phyloP scores from a whole-genome alignment of 2,888 invertebrate species.

The Parthenolecanium corni region DNA sequence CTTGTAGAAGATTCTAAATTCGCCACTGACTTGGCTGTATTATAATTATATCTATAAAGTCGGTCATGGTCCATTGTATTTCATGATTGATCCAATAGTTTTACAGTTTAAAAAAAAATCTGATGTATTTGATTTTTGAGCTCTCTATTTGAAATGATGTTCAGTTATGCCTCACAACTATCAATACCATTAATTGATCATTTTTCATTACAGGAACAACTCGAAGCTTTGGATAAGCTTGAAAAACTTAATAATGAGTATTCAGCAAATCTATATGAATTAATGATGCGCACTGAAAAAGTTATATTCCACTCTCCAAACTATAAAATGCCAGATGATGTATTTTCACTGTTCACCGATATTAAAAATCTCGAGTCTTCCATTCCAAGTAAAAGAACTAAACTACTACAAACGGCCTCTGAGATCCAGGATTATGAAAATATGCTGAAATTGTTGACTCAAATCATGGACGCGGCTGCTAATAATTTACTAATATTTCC shows the following conservation, averaged over 20 bases:
- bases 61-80: not conserved
- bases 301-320: not conserved
- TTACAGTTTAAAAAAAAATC: not conserved
- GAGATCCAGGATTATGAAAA: conserved; percentile 79
- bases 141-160: no score
- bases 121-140: not conserved
- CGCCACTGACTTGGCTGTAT: no score
- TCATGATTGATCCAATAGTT: not conserved
- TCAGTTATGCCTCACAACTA: no score
- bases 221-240: conserved; percentile 4
- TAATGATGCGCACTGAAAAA: conserved; percentile 15
- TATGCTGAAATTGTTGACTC: conserved; percentile 72
- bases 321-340: conserved; percentile 13
- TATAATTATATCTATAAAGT: no score
- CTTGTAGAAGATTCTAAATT: no score
- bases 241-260: conserved; percentile 5
- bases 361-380: conserved; percentile 46
- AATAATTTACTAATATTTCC: conserved; percentile 67
- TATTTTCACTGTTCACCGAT: conserved; percentile 32
- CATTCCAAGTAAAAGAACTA: conserved; percentile 60
- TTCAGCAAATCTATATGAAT: not conserved
- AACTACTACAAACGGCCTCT: conserved; percentile 59
- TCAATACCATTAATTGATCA: no score
- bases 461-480: conserved; percentile 72
- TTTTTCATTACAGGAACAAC: not conserved